These are phyloP conservation scores for Albula glossodonta DNA, from an alignment of 2,113 vertebrate genomes.

Conservation along the genomic window DNA sequence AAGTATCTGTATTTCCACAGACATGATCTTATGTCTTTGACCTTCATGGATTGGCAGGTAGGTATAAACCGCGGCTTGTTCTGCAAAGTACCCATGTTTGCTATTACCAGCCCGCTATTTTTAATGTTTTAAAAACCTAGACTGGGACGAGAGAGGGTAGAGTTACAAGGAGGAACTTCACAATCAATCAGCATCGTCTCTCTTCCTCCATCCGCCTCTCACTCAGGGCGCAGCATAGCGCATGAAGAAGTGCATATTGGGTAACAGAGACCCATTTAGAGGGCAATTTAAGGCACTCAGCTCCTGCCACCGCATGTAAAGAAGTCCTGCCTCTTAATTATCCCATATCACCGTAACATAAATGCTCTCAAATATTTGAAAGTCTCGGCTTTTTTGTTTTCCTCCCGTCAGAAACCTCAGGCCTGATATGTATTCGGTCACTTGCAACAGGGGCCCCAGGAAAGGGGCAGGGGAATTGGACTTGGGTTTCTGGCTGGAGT, in stretches of 20 bases:
- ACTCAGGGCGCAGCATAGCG: constrained; percentile 64
- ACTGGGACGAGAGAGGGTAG: constrained; percentile 56
- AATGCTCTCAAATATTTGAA: constrained; percentile 42
- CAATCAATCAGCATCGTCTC: constrained; percentile 72
- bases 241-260: constrained; percentile 70
- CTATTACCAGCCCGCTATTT: constrained; percentile 70
- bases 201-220: constrained; percentile 50
- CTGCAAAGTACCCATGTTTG: constrained; percentile 62
- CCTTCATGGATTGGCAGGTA: constrained; percentile 28
- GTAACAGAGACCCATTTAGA: constrained; percentile 71
- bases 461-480: not conserved
- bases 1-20: not conserved
- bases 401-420: not conserved
- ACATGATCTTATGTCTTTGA: not conserved
- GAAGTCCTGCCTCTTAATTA: constrained; percentile 71
- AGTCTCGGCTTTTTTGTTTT: constrained; percentile 47
- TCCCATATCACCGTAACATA: constrained; percentile 60
- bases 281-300: constrained; percentile 69
- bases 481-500: not conserved
- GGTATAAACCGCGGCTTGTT: constrained; percentile 66
- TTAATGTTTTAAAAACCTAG: constrained; percentile 64
- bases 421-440: not conserved
- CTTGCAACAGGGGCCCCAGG: too few species aligned
- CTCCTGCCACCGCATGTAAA: constrained; percentile 48
- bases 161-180: constrained; percentile 64